Percentiles rank a stretch among this genome's conserved stretches.
These are phyloP conservation scores for Hydriomena furcata DNA, from an alignment of 2,888 invertebrate species.

Conservation along the genomic window DNA sequence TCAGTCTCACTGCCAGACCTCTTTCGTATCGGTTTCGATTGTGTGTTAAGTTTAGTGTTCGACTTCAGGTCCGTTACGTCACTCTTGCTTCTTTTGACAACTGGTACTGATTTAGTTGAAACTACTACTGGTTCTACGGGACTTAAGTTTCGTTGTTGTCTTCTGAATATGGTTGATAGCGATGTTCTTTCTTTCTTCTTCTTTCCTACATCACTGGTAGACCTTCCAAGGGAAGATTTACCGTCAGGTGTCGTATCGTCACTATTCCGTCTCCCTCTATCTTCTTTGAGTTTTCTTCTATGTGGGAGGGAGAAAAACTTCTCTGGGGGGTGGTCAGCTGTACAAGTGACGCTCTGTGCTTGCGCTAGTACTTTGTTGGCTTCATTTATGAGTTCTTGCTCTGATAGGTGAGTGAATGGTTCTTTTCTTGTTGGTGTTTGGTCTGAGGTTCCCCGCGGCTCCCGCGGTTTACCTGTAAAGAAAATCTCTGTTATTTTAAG, in stretches of 20 bases:
- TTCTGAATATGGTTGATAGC: conserved; percentile 87
- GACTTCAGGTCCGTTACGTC: conserved; percentile 86
- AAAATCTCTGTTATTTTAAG: conserved; percentile 28
- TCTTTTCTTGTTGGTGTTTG: conserved; percentile 65
- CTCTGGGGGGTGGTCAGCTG: conserved; percentile 82
- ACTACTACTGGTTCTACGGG: conserved; percentile 79
- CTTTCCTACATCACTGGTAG: conserved; percentile 83
- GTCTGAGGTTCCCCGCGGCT: conserved; percentile 65
- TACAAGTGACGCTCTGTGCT: conserved; percentile 88
- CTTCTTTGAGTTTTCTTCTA: conserved; percentile 81
- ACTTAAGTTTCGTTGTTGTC: conserved; percentile 80
- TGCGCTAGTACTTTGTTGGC: conserved; percentile 89
- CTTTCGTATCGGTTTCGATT: conserved; percentile 79
- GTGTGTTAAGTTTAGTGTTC: conserved; percentile 67
- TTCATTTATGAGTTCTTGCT: conserved; percentile 89
- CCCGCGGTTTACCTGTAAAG: conserved; percentile 77
- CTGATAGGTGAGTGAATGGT: conserved; percentile 87
- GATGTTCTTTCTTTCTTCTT: conserved; percentile 83
- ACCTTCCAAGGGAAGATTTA: conserved; percentile 76
- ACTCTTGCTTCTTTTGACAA: conserved; percentile 85
- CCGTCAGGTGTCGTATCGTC: conserved; percentile 76
- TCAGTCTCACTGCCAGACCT: conserved; percentile 85
- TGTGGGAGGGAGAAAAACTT: conserved; percentile 88
- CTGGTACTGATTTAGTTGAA: conserved; percentile 61
- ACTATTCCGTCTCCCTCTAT: conserved; percentile 75